Conservation (phyloP, 2,888 invertebrate genomes). For the Pecten maximus region DNA sequence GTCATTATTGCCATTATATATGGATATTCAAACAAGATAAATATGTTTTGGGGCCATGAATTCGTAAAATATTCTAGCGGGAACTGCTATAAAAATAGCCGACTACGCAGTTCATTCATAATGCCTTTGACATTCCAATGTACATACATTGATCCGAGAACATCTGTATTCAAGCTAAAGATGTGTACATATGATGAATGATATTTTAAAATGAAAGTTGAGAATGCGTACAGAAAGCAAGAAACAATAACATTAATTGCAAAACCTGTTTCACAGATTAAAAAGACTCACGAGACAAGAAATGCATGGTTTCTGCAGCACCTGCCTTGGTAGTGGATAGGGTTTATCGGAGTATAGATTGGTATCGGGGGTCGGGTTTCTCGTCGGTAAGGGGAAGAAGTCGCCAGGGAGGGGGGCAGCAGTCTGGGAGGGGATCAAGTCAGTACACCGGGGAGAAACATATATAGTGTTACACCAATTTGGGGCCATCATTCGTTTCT, state of each 20-base stretch:
- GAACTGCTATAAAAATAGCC: neutral
- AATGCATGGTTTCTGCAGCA: neutral
- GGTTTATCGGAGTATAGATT: conserved; percentile 5
- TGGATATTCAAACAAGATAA: neutral
- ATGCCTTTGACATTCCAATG: neutral
- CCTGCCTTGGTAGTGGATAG: neutral
- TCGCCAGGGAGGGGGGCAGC: neutral
- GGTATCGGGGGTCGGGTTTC: conserved; percentile 26
- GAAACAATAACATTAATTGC: neutral
- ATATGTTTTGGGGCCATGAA: neutral
- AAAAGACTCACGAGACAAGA: neutral
- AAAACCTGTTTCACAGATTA: neutral
- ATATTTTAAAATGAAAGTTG: neutral
- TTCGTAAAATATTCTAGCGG: neutral
- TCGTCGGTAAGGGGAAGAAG: neutral
- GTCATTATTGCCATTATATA: too few relatives aligned
- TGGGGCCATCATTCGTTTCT: neutral
- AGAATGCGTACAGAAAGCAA: neutral
- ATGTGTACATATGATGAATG: neutral
- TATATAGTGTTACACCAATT: conserved; percentile 30
- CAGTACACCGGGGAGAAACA: conserved; percentile 20
- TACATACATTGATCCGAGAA: too few relatives aligned
- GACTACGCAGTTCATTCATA: neutral
- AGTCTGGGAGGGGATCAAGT: conserved; percentile 27
- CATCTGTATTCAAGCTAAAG: neutral